Conservation (phyloP, 1,140 invertebrate species). For the Belonocnema kinseyi region DNA sequence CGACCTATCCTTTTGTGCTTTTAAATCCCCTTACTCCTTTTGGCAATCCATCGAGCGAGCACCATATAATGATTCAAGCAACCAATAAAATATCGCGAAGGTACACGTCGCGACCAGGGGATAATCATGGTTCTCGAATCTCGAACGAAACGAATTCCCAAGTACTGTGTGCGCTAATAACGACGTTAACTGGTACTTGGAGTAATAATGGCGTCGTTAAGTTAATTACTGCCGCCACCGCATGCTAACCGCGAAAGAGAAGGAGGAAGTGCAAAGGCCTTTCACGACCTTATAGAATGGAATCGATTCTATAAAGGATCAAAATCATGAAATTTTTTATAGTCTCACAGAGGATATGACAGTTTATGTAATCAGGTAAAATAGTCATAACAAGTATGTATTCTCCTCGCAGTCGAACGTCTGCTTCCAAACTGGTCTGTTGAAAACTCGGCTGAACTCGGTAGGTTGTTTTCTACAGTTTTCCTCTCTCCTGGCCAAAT, state of each 20-base stretch:
- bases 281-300: conserved; percentile 37
- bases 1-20: background rate
- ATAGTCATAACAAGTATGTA: background rate
- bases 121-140: conserved; percentile 10
- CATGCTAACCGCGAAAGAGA: conserved; percentile 50
- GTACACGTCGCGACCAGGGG: background rate
- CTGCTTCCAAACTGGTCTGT: no score
- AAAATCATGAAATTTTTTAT: background rate
- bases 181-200: conserved; percentile 42
- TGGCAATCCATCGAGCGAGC: background rate
- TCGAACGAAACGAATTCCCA: conserved; percentile 11
- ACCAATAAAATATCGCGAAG: conserved; percentile 14
- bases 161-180: conserved; percentile 35
- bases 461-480: no score
- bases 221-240: conserved; percentile 55
- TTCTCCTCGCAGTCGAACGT: conserved; percentile 3
- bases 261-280: conserved; percentile 48
- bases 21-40: background rate
- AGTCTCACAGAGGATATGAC: background rate
- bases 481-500: no score
- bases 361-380: no score
- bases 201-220: conserved; percentile 53
- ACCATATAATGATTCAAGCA: conserved; percentile 11
- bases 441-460: no score
- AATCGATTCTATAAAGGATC: conserved; percentile 32